phyloP scores from a whole-genome alignment of 2,113 vertebrate species.

The Dicerorhinus sumatrensis region DNA sequence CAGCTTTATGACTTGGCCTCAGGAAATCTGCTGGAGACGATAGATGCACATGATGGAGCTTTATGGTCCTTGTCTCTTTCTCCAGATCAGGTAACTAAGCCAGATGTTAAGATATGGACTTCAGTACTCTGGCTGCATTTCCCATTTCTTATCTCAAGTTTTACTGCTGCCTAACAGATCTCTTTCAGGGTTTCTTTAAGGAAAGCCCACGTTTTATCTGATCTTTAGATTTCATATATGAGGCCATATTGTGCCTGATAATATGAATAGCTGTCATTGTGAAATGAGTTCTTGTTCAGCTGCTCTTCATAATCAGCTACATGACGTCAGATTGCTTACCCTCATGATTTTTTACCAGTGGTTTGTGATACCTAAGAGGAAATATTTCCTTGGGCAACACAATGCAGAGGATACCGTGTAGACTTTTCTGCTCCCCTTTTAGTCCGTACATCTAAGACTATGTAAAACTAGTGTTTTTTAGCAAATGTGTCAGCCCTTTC shows the following conservation, averaged over 20 bases:
- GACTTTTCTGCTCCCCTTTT: neutral
- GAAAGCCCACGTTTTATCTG: neutral
- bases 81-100: conserved; percentile 94
- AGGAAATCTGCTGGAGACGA: conserved; percentile 91
- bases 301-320: neutral
- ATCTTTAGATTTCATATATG: neutral
- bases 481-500: neutral
- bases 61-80: conserved; percentile 95
- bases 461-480: neutral
- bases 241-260: accelerated
- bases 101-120: neutral
- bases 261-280: neutral
- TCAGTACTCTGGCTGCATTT: neutral
- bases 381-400: neutral
- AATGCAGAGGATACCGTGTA: neutral
- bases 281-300: neutral
- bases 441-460: neutral
- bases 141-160: neutral
- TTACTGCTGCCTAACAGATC: neutral
- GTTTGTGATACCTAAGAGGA: neutral
- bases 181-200: neutral
- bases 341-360: neutral
- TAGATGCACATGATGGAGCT: conserved; percentile 91
- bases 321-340: neutral
- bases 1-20: conserved; percentile 97